Evolutionary conservation across 1,140 invertebrate species (phyloP), one percentile per base, ranked within the genome.

Genomic region (Pristionchus pacificus): DNA sequence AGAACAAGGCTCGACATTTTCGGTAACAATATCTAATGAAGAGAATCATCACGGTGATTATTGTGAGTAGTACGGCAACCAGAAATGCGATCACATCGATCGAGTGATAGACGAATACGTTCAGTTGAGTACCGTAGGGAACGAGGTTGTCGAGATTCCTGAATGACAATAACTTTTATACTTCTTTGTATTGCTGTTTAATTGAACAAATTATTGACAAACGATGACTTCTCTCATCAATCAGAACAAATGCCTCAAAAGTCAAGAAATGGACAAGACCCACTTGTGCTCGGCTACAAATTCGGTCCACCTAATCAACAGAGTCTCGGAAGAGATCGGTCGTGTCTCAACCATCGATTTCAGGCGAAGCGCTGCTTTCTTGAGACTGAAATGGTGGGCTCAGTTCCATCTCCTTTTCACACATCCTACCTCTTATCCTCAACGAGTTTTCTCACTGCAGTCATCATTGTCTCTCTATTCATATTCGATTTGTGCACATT

Each of bases 101-200:
- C 19, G 49, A 57, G 25, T 67, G 65, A 25, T 67, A 67, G 31
- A 57, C 19, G 14, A 67, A 25, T 30, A 67, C 29, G n/a, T 58
- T 58, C 14, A 67, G 28, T 25, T 67, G 28, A 15, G 33, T 49
- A 24, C 65, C 65, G 33, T 31, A 14, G 24, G 65, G 65, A 2
- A 59, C 65, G 33, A 67, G 65, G 58, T 67, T 67, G 31, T 67
- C 65, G 2, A 67, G 65, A 25, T 2, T 61, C 33, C 58, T 67
- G 38, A 67, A n/a, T 33, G n/a, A n/a, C n/a, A 49, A 49, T 49
- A 10, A 49, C 19, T 19, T 10, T 49, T 49, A 49, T 49, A 10
- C 6, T 49, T 49, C 6, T 49, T 6, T 49, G 6, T 49, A 19
- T 6, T n/a, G n/a, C n/a, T n/a, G n/a, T n/a, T n/a, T n/a, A 49